Base-by-base conservation (phyloP, 2,888 invertebrate genomes). In the Dryobota labecula region DNA sequence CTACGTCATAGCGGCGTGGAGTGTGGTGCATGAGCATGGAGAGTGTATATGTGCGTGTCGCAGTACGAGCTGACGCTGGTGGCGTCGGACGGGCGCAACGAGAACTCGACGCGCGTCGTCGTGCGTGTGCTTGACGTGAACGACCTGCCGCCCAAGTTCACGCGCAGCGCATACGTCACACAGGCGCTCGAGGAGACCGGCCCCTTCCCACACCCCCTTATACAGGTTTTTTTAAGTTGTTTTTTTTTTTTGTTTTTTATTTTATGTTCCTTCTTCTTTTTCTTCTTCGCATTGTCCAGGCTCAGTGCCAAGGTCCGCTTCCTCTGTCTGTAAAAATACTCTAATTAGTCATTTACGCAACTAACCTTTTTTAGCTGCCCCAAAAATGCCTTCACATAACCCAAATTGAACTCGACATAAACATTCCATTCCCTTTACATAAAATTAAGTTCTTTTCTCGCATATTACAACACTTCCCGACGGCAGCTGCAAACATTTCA, bases 1-100 rank as follows among this genome's bases (percentile, higher is more conserved):
- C 27, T 36, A 62, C 61, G 78, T 54, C 20, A 13, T 27, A 9
- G 24, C 18, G 51, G 73, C 65, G 73, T 70, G 57, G 68, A 70
- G 73, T 75, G 69, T 78, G 76, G 69, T 93, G 96, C 96, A 96
- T 96, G 96, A 87, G 94, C 94, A 94, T 94, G 94, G 88, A 90
- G 91, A 92, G 91, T 93, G 90, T 91, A 92, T 88, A 90, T 91
- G 89, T 94, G 93, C 90, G 92, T 94, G 91, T 94, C 92, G 91
- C 97, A 98, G 98, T 98, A 98, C 96, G 98, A 98, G 96, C 96
- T 98, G 96, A 98, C 98, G 93, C 97, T 98, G 97, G 98, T 98
- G 92, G 98, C 98, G 78, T 98, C 98, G 83, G 98, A 98, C 96
- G 98, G 98, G 92, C 97, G 98, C 94, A 98, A 98, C 96, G 98